These are phyloP conservation scores for Microtus montanus DNA, from an alignment of 2,113 vertebrate genomes.

Conservation along the genomic window DNA sequence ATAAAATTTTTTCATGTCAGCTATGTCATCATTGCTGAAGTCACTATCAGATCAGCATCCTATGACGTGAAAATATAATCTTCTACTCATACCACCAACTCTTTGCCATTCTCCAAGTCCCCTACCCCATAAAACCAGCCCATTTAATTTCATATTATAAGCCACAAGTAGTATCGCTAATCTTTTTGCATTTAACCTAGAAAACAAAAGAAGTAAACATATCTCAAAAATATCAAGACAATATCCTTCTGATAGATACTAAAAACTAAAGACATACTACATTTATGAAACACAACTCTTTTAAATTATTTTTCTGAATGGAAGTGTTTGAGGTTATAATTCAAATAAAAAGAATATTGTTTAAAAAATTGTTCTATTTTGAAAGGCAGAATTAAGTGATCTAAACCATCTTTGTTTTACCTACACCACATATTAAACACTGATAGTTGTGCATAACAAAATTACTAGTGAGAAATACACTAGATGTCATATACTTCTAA, in stretches of 20 bases:
- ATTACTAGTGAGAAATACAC: neutral
- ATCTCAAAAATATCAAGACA: neutral
- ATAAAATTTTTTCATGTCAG: neutral
- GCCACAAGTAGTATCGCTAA: fast-evolving
- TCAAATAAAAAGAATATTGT: neutral
- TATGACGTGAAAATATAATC: neutral
- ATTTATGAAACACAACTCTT: neutral
- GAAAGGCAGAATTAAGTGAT: neutral
- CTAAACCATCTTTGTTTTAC: neutral
- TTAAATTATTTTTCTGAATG: neutral
- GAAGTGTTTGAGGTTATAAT: neutral
- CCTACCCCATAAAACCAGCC: fast-evolving
- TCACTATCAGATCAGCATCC: neutral
- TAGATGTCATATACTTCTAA: neutral
- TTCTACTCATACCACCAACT: fast-evolving
- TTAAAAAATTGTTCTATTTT: neutral
- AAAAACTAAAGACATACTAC: neutral
- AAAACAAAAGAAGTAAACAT: neutral
- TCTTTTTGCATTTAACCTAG: neutral
- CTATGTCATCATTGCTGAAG: neutral
- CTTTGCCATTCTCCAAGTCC: neutral
- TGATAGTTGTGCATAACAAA: neutral
- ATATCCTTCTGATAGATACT: neutral
- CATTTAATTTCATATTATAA: fast-evolving
- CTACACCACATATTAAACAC: neutral